Percentiles rank a stretch among this genome's conserved stretches.
These are phyloP conservation scores for Periparus ater DNA, from an alignment of 2,797 vertebrate genomes.

Conservation along the genomic window DNA sequence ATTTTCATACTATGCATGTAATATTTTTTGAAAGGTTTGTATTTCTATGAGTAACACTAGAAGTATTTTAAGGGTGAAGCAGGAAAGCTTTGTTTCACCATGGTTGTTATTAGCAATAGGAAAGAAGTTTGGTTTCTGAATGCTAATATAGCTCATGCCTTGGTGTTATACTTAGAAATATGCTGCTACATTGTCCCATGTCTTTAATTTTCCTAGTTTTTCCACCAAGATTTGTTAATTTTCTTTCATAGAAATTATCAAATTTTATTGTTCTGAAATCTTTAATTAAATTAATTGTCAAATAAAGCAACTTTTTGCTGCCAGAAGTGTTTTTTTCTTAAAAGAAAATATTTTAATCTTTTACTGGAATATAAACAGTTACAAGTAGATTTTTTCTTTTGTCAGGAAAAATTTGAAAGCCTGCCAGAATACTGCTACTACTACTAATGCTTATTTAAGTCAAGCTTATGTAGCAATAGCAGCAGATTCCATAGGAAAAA, in stretches of 20 bases:
- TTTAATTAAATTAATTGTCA: not conserved
- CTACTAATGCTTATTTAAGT: not conserved
- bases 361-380: not conserved
- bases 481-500: not conserved
- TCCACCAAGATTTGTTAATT: not conserved
- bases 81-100: not conserved
- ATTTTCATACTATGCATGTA: not conserved
- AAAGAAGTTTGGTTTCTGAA: not conserved
- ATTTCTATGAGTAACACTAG: not conserved
- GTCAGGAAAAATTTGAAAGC: not conserved
- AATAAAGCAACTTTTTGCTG: not conserved
- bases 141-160: not conserved
- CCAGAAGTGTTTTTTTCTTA: not conserved
- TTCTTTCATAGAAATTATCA: not conserved
- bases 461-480: not conserved
- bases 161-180: not conserved
- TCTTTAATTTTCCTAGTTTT: not conserved
- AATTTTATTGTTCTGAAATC: not conserved
- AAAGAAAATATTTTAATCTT: not conserved
- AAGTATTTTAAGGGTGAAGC: not conserved
- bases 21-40: not conserved
- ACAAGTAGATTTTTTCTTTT: not conserved
- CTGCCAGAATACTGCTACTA: not conserved
- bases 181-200: not conserved
- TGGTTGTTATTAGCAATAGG: not conserved